A percentile compares a stretch with the other conserved stretches of the same genome.
Evolutionary conservation across 1,140 invertebrate genomes (phyloP).

Genomic region (Drosophila persimilis): DNA sequence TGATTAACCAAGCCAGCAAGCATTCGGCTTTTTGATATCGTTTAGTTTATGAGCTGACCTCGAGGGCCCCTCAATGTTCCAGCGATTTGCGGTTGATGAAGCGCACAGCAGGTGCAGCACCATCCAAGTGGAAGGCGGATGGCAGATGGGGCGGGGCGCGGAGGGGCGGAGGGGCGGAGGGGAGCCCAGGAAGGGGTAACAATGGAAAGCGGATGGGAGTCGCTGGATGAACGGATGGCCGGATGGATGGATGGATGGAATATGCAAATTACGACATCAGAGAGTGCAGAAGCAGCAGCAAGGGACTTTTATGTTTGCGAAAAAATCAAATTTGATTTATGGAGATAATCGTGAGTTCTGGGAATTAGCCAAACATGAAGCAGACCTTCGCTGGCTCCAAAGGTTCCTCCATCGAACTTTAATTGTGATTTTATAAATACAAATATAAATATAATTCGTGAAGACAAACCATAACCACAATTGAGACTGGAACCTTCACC

Average conservation of each 20-base stretch:
- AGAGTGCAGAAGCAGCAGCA: slow-evolving; percentile 1
- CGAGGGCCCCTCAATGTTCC: slow-evolving; percentile 35
- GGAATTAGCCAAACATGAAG: slow-evolving; percentile 2
- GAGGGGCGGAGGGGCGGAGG: not conserved
- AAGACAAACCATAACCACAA: too few species aligned
- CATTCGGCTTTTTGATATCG: slow-evolving; percentile 53
- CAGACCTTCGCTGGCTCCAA: too few species aligned
- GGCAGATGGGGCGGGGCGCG: too few species aligned
- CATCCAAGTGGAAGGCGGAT: not conserved
- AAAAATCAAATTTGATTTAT: slow-evolving; percentile 21
- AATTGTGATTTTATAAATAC: too few species aligned
- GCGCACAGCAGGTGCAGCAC: slow-evolving; percentile 57
- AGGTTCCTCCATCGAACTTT: too few species aligned
- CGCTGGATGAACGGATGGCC: not conserved
- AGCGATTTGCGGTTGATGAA: slow-evolving; percentile 36
- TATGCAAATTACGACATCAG: slow-evolving; percentile 35
- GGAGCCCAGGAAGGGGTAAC: not conserved
- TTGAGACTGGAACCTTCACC: too few species aligned
- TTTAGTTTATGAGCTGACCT: slow-evolving; percentile 65
- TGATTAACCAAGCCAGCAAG: slow-evolving; percentile 64
- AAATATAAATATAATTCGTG: too few species aligned
- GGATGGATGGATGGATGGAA: slow-evolving; percentile 23
- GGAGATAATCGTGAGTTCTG: slow-evolving; percentile 8
- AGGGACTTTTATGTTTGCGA: slow-evolving; percentile 10
- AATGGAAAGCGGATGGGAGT: not conserved